These are phyloP conservation scores for Sinocyclocheilus anophthalmus DNA, from an alignment of 2,113 vertebrate genomes.

Conservation along the genomic window DNA sequence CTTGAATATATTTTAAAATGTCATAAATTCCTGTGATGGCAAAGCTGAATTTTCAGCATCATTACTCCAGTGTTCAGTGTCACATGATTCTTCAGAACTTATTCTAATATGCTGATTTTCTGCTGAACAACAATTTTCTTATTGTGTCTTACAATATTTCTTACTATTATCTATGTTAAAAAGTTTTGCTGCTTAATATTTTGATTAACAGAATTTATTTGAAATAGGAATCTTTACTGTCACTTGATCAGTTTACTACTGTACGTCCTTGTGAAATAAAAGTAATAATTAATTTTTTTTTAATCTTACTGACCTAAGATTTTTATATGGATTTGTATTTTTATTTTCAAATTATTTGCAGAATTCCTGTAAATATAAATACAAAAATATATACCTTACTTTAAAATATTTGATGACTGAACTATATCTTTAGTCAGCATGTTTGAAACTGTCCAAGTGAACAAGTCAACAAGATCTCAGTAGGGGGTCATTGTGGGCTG, in stretches of 20 bases:
- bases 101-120: not conserved
- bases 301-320: not conserved
- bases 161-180: not conserved
- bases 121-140: not conserved
- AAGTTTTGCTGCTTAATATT: not conserved
- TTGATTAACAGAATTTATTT: not conserved
- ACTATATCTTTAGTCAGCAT: constrained; percentile 11
- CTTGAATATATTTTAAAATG: not conserved
- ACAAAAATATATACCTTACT: not conserved
- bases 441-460: not conserved
- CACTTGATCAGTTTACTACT: not conserved
- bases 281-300: not conserved
- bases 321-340: not conserved
- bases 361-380: not conserved
- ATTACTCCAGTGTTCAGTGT: not conserved
- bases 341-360: not conserved
- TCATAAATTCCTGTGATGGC: not conserved
- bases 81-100: not conserved
- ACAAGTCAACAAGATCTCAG: not conserved
- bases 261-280: not conserved
- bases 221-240: not conserved
- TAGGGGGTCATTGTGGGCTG: constrained; percentile 1
- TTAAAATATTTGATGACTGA: not conserved
- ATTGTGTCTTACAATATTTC: not conserved
- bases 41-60: not conserved